Evolutionary conservation across 2,888 invertebrate genomes (phyloP).

Genomic region (Auanema sp.): DNA sequence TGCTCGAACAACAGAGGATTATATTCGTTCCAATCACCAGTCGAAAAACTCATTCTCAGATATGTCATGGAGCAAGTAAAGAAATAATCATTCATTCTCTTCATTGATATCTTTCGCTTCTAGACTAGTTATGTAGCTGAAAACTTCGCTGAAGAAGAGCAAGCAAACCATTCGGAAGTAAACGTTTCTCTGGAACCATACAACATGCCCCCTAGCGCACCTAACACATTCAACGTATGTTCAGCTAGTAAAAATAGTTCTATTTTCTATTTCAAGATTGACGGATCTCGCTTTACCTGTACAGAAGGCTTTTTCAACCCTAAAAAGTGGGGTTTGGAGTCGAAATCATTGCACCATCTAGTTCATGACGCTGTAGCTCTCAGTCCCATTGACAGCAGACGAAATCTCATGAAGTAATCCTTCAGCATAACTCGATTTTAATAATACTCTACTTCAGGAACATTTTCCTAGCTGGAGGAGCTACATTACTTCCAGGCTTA

Average conservation of each 20-base stretch:
- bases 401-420: slow-evolving; percentile 30
- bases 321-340: slow-evolving; percentile 71
- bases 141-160: slow-evolving; percentile 66
- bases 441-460: slow-evolving; percentile 64
- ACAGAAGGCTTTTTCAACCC: slow-evolving; percentile 70
- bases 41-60: slow-evolving; percentile 68
- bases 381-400: slow-evolving; percentile 71
- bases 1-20: slow-evolving; percentile 58
- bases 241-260: not conserved
- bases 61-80: slow-evolving; percentile 67
- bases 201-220: slow-evolving; percentile 29
- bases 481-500: slow-evolving; percentile 70
- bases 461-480: slow-evolving; percentile 70
- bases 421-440: not conserved
- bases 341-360: slow-evolving; percentile 69
- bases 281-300: slow-evolving; percentile 66
- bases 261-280: slow-evolving; percentile 63
- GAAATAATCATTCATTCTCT: not conserved
- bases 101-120: slow-evolving; percentile 6
- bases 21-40: slow-evolving; percentile 64
- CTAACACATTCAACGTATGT: slow-evolving; percentile 31
- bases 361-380: slow-evolving; percentile 70
- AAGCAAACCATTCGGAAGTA: slow-evolving; percentile 25
- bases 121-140: slow-evolving; percentile 67
- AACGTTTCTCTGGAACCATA: slow-evolving; percentile 35